These are phyloP conservation scores for Epistrophe eligans DNA, from an alignment of 2,888 invertebrate genomes.

Conservation along the genomic window DNA sequence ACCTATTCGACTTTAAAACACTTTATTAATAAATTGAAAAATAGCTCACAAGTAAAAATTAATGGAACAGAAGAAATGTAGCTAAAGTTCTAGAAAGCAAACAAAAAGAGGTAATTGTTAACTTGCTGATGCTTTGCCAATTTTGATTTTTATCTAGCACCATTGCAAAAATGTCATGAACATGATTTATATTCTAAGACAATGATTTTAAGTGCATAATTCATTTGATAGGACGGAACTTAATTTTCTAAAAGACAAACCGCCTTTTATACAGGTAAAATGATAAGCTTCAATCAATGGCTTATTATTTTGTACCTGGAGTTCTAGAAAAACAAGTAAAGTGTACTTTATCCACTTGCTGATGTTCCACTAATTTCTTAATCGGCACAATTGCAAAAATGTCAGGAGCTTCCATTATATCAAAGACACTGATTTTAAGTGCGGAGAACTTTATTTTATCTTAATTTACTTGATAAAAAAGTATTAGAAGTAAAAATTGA, in stretches of 20 bases:
- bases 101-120: conserved; percentile 63
- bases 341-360: conserved; percentile 65
- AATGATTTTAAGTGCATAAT: conserved; percentile 71
- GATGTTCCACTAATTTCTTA: conserved; percentile 55
- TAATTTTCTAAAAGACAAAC: no score
- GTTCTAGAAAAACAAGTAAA: conserved; percentile 77
- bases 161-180: conserved; percentile 68
- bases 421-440: conserved; percentile 70
- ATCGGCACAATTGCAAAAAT: conserved; percentile 75
- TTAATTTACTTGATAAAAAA: no score
- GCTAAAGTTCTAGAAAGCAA: conserved; percentile 47
- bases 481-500: no score
- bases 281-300: no score
- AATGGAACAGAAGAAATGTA: not conserved
- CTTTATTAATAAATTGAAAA: no score
- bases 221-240: no score
- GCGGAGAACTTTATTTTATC: conserved; percentile 3
- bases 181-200: not conserved
- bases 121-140: conserved; percentile 66
- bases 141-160: conserved; percentile 64
- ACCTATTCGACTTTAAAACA: no score
- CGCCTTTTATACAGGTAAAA: no score
- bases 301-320: no score
- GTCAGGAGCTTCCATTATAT: not conserved
- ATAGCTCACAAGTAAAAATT: no score